Evolutionary conservation across 2,888 invertebrate genomes (phyloP).

Genomic region (Melinaea menophilus): DNA sequence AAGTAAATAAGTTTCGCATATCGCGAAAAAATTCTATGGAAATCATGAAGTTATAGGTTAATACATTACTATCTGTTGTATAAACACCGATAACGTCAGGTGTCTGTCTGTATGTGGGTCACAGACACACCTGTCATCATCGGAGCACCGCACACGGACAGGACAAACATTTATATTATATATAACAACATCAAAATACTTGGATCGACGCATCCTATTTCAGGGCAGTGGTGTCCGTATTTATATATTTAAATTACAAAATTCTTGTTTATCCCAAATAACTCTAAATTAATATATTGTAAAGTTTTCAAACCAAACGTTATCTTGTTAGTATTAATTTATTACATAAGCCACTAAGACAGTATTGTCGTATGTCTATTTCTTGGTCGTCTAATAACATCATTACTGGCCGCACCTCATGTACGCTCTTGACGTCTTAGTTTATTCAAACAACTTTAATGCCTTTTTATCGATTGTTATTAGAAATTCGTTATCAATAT

Average conservation of each 20-base stretch:
- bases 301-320: too few relatives aligned
- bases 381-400: conserved; percentile 17
- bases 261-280: too few relatives aligned
- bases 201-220: too few relatives aligned
- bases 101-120: conserved; percentile 45
- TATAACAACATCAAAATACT: too few relatives aligned
- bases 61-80: conserved; percentile 42
- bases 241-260: too few relatives aligned
- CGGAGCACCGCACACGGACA: conserved; percentile 4
- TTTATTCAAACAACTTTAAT: too few relatives aligned
- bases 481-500: too few relatives aligned
- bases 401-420: conserved; percentile 13
- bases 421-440: background rate
- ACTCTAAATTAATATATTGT: too few relatives aligned
- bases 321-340: too few relatives aligned
- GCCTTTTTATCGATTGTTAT: too few relatives aligned
- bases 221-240: too few relatives aligned
- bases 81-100: conserved; percentile 45
- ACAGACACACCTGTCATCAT: conserved; percentile 44
- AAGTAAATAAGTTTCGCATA: conserved; percentile 42
- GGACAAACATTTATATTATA: too few relatives aligned
- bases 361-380: background rate
- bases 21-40: conserved; percentile 43
- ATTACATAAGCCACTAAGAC: background rate
- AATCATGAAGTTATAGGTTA: conserved; percentile 26